Evolutionary conservation across 2,888 invertebrate species (phyloP).

Genomic region (Papilio elwesi): DNA sequence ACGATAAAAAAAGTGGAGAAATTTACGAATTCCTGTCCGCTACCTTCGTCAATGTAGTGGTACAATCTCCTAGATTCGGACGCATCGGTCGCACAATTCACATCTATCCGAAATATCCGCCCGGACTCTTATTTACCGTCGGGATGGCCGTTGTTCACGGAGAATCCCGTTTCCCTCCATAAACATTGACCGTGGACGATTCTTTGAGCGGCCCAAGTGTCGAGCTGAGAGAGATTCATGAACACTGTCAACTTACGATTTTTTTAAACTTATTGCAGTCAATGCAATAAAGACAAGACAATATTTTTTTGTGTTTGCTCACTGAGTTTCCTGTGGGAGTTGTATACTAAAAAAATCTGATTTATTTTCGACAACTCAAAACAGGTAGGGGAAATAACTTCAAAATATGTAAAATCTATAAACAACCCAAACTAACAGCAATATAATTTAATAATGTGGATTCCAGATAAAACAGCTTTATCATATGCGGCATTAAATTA

Average conservation of each 20-base stretch:
- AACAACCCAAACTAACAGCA: neutral
- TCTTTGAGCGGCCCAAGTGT: constrained; percentile 32
- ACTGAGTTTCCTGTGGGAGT: no score
- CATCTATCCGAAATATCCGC: constrained; percentile 37
- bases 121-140: constrained; percentile 37
- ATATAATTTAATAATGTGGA: constrained; percentile 20
- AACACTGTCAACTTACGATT: neutral
- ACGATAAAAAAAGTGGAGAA: constrained; percentile 19
- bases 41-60: constrained; percentile 24
- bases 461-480: constrained; percentile 14
- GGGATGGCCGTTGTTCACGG: constrained; percentile 39
- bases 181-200: constrained; percentile 40
- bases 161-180: constrained; percentile 39
- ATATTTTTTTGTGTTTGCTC: neutral
- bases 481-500: constrained; percentile 12
- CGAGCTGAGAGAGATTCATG: constrained; percentile 2
- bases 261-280: no score
- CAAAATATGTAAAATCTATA: neutral
- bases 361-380: neutral
- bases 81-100: constrained; percentile 36
- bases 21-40: constrained; percentile 17
- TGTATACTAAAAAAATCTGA: neutral
- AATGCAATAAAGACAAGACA: no score
- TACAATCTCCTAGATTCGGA: constrained; percentile 35
- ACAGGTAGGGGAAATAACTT: neutral